These are phyloP conservation scores for Semaprochilodus insignis DNA, from an alignment of 2,797 vertebrate genomes.

Conservation along the genomic window DNA sequence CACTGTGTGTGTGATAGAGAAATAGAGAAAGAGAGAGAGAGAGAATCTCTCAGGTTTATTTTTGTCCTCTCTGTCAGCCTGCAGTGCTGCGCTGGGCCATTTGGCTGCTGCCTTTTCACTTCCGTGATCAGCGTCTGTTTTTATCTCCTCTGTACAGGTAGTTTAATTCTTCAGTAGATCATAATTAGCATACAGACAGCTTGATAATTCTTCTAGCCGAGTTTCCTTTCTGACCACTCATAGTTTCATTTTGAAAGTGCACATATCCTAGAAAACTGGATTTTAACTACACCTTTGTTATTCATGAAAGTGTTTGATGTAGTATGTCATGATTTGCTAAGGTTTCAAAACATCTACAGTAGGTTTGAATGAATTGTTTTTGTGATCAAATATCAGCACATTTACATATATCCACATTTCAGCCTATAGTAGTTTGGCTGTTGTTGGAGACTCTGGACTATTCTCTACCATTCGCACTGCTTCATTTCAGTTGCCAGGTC, in stretches of 20 bases:
- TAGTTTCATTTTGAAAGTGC: not conserved
- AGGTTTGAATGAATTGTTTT: too few species aligned
- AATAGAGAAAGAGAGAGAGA: not conserved
- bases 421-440: too few species aligned
- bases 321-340: too few species aligned
- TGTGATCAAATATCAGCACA: too few species aligned
- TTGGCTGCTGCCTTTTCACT: conserved; percentile 20
- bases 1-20: conserved; percentile 14
- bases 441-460: too few species aligned
- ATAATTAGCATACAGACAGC: conserved; percentile 22
- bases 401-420: too few species aligned
- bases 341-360: too few species aligned
- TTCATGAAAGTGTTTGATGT: too few species aligned
- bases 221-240: not conserved
- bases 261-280: not conserved
- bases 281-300: too few species aligned
- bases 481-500: not conserved
- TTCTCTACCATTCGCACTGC: too few species aligned
- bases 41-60: conserved; percentile 8
- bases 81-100: conserved; percentile 23
- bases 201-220: not conserved
- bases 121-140: conserved; percentile 20
- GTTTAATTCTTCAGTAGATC: conserved; percentile 25
- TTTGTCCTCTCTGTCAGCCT: conserved; percentile 20
- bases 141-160: not conserved